Base-by-base conservation (phyloP, 2,113 vertebrate genomes). In the Thinocorus orbignyianus region DNA sequence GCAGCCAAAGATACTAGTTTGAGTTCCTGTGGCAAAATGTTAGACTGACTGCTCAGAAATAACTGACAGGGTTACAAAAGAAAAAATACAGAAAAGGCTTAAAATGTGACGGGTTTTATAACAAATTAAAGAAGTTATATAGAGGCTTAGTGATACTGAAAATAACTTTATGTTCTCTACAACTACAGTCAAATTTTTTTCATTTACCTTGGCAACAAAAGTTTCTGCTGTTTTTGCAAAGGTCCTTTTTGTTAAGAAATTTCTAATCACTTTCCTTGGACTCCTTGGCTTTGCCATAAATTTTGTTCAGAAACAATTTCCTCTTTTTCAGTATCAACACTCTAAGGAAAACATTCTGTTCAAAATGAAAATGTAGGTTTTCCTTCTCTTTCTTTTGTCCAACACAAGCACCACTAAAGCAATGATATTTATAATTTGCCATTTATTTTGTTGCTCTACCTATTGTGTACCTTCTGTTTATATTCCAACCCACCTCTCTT, bases 181-280 rank as follows among this genome's bases (percentile, higher is more conserved):
- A 87, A 6, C 4, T 58, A 49, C 18, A 64, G 24, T 30, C 1
- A n/a, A 72, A 72, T 44, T 44, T 41, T 15, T 51, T 51, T 52
- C 81, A 37, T 80, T 66, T 49, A 35, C 12, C 8, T 73, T 60
- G 35, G 11, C 28, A 77, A 54, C 12, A 79, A 89, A 79, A 55
- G 12, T 4, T 71, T 89, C 37, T 60, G 4, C 2, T 0, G 0
- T 11, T 87, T 93, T 88, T 48, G 66, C 33, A 76, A 6, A 48
- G 74, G 6, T 1, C 6, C 7, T 74, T 86, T 65, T 37, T 44
- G 97, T 97, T 70, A 97, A 98, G 95, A 98, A 98, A 92, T 98
- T 98, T 60, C 97, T 98, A 4, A 85, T 98, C 62, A 98, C 95
- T 89, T 99, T 98, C 48, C 96, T 95, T 64, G 97, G 97, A 71